A percentile compares a stretch with the other conserved stretches of the same genome.
phyloP scores from a whole-genome alignment of 1,140 invertebrate species.

The Atta cephalotes region DNA sequence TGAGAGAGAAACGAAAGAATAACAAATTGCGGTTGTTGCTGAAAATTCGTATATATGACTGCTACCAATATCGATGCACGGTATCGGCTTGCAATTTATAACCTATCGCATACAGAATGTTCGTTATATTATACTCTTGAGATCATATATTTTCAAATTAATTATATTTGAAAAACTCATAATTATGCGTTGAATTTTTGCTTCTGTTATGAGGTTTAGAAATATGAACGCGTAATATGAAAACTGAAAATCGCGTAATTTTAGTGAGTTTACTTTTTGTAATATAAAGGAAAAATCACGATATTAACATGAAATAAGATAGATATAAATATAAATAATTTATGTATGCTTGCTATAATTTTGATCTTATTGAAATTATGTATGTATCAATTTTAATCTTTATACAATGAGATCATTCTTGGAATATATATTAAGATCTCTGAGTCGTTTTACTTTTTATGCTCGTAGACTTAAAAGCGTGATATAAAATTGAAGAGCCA shows the following conservation, averaged over 20 bases:
- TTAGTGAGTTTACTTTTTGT: background rate
- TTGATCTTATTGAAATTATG: background rate
- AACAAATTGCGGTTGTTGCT: slow-evolving; percentile 36
- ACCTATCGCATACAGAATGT: background rate
- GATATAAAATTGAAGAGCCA: background rate
- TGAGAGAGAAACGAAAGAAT: slow-evolving; percentile 26
- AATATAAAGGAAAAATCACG: background rate
- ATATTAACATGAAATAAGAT: background rate
- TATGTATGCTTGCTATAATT: background rate
- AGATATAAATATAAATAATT: background rate
- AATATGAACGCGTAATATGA: background rate
- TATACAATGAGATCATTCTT: background rate
- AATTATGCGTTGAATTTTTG: background rate
- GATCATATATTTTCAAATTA: background rate
- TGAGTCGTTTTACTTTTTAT: background rate
- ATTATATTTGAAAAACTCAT: background rate
- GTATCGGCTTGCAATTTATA: slow-evolving; percentile 37
- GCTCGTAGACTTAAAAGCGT: background rate
- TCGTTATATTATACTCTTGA: background rate
- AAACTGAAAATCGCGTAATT: background rate
- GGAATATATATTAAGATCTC: background rate
- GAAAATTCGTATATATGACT: slow-evolving; percentile 18
- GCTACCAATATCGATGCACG: background rate
- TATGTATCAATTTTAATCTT: background rate
- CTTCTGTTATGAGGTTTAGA: background rate